Percentiles rank a stretch among this genome's conserved stretches.
These are phyloP conservation scores for Lepidotrigona ventralis DNA, from an alignment of 1,140 invertebrate species.

Conservation along the genomic window DNA sequence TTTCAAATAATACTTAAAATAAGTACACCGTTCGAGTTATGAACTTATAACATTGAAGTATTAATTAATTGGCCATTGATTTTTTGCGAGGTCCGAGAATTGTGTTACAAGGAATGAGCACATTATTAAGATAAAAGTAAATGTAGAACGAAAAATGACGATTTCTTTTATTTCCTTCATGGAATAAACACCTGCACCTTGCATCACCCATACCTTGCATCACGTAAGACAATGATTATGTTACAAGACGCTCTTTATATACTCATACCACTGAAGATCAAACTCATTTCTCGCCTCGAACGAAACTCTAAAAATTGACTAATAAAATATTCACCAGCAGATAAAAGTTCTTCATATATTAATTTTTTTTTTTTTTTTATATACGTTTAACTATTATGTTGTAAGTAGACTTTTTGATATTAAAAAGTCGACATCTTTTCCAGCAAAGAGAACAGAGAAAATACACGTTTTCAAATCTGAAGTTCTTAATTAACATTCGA, in stretches of 20 bases:
- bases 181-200: conserved; percentile 35
- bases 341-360: background rate
- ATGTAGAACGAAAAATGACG: background rate
- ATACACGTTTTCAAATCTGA: conserved; percentile 15
- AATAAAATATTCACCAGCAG: conserved; percentile 11
- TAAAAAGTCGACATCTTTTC: background rate
- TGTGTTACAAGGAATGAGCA: conserved; percentile 15
- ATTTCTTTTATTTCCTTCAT: background rate
- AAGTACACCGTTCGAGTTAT: conserved; percentile 60
- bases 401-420: background rate
- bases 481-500: conserved; percentile 11
- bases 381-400: background rate
- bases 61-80: conserved; percentile 19
- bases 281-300: conserved; percentile 1
- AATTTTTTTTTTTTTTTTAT: conserved; percentile 2
- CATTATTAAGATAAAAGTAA: background rate
- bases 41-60: conserved; percentile 44
- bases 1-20: conserved; percentile 54
- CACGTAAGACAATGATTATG: conserved; percentile 17
- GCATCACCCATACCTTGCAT: background rate
- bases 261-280: background rate
- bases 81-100: conserved; percentile 19
- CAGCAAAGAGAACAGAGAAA: conserved; percentile 17
- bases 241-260: conserved; percentile 14
- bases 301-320: conserved; percentile 6